These are phyloP conservation scores for Myioborus melanocephalus DNA, from an alignment of 2,797 vertebrate species.

Conservation along the genomic window DNA sequence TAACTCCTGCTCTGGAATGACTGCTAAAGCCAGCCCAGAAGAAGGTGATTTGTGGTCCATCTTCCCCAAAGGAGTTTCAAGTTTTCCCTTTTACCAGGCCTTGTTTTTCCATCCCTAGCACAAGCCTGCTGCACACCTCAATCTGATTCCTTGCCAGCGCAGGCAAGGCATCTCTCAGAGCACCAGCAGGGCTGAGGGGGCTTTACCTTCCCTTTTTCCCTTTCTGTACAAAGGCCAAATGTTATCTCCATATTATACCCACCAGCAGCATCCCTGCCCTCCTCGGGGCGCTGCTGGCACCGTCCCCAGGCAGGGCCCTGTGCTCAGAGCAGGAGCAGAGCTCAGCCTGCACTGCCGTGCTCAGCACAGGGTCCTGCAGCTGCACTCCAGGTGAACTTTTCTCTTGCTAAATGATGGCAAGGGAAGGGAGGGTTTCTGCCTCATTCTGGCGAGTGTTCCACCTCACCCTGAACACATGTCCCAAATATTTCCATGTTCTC, in stretches of 20 bases:
- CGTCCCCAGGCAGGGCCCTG: background rate
- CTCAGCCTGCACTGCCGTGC: rapidly evolving
- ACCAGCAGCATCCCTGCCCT: background rate
- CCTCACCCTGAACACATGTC: background rate
- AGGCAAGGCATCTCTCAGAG: rapidly evolving
- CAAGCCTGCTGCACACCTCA: background rate
- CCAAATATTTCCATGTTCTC: slow-evolving; percentile 49
- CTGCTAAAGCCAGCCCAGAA: background rate
- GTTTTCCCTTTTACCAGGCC: background rate
- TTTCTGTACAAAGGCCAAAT: background rate
- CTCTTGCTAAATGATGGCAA: background rate
- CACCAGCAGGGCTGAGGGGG: background rate
- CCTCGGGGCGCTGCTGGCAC: rapidly evolving
- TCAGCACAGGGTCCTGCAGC: background rate
- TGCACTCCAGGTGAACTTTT: background rate
- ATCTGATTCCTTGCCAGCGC: background rate
- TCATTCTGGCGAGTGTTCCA: background rate
- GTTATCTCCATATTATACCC: rapidly evolving
- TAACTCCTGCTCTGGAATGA: background rate
- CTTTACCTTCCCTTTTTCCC: background rate
- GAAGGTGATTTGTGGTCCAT: background rate
- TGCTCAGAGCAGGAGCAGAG: background rate
- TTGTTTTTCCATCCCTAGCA: background rate
- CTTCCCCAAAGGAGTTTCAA: background rate
- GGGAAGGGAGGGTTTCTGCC: background rate